Evolutionary conservation across 2,888 invertebrate genomes (phyloP).

Genomic region (Epinotia brunnichana): DNA sequence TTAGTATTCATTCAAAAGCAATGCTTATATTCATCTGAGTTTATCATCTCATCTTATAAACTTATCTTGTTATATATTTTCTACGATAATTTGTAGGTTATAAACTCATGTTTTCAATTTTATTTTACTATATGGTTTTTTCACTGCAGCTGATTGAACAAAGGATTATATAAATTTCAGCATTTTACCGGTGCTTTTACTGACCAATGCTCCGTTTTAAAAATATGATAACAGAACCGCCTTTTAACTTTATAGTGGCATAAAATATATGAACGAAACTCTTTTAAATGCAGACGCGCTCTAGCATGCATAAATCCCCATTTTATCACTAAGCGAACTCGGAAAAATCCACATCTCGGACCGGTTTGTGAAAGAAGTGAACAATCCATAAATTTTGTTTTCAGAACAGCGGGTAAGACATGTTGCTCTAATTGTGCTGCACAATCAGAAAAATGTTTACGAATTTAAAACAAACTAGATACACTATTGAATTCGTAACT

Average conservation of each 20-base stretch:
- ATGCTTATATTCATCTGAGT: neutral
- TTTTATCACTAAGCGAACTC: conserved; percentile 39
- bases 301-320: conserved; percentile 35
- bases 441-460: neutral
- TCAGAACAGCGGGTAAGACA: neutral
- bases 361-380: conserved; percentile 15
- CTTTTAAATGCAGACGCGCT: conserved; percentile 39
- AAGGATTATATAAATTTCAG: conserved; percentile 16
- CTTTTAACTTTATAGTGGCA: conserved; percentile 33
- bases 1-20: neutral
- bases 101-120: neutral
- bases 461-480: neutral
- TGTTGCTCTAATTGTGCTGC: conserved; percentile 10
- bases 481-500: neutral
- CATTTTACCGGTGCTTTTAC: conserved; percentile 23
- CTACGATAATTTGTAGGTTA: too few species aligned
- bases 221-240: conserved; percentile 32
- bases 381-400: conserved; percentile 22
- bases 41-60: neutral
- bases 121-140: neutral
- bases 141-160: conserved; percentile 9
- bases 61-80: neutral
- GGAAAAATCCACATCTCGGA: conserved; percentile 26
- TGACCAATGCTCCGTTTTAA: conserved; percentile 22
- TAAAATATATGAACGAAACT: conserved; percentile 39